Base-by-base conservation (phyloP, 2,113 vertebrate species). In the Ptychochromis oligacanthus region DNA sequence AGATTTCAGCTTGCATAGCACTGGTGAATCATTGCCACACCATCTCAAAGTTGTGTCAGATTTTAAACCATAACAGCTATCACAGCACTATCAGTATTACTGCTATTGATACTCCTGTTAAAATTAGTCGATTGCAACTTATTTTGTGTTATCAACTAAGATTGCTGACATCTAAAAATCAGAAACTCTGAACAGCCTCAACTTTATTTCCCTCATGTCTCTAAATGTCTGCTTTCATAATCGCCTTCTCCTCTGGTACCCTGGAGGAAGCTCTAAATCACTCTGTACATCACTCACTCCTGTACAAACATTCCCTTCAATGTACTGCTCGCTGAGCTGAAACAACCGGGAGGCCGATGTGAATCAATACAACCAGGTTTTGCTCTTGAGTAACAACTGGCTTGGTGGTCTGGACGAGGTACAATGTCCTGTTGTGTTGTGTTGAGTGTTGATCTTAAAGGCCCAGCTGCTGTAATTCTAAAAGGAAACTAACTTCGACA, bases 321-420 rank as follows among this genome's bases (percentile, higher is more conserved):
- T 89, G 88, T 80, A 77, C 65, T 75, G 92, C 57, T 90, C 49
- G 5, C 89, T 88, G 87, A 91, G 87, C 86, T 81, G 82, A 92
- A 93, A 93, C 88, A 91, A 92, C 90, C 86, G 85, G 81, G 81
- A 85, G 85, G 84, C 61, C 28, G 12, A 58, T 62, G 72, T 55
- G 82, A 87, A 94, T 93, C 93, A 82, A 93, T 93, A 93, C 59
- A 76, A 89, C 85, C 79, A 87, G 79, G 80, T 91, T 93, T 90
- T 86, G 75, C 90, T 92, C 89, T 92, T 89, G 86, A 91, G 81
- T 28, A 92, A 92, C 91, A 91, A 83, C 65, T 62, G 81, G 61
- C 36, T 57, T 46, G 75, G 72, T 77, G 88, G 54, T 90, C 84
- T 61, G 79, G 79, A 93, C 86, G 88, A 64, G 77, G 43, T 65